Evolutionary conservation across 2,888 invertebrate genomes (phyloP), one percentile per base, ranked within the genome.

Genomic region (Axea sp.): DNA sequence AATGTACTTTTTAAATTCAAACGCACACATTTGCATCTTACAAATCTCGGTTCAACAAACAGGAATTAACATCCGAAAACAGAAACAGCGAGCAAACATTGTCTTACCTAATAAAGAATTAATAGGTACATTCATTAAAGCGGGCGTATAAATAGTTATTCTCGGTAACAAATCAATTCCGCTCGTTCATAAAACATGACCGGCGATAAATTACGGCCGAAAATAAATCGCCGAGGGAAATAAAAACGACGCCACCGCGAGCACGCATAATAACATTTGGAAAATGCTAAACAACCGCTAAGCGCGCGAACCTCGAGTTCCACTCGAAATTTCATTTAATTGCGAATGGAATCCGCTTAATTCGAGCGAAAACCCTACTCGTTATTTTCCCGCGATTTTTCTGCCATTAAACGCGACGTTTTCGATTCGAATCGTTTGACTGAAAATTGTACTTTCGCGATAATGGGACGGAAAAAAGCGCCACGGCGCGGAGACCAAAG

Each of bases 271-370:
- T 45, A 24, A 65, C 43, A 19, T 53, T 65, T 65, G 7, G n/a
- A 35, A 65, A 65, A 65, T 28, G 7, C 33, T 33, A 45, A 53
- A 51, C 53, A 65, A 65, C 53, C 51, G 53, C 53, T n/a, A n/a
- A n/a, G 37, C 19, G 15, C 1, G 41, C 30, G 14, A 22, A 14
- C 15, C 24, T 5, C n/a, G n/a, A n/a, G 3, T n/a, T 45, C 14
- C 0, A 12, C 8, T 2, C 24, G 24, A 24, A 45, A 55, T 30
- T 22, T 47, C 19, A 26, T 47, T 67, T 57, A 57, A 67, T 67
- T 57, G 55, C 65, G 37, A 65, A 51, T 28, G 45, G 31, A 55
- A 65, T 65, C 53, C 65, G 53, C 65, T 64, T 53, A 53, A 53
- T 43, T 64, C 53, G 28, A 53, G 55, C 45, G 55, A 26, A 45